A percentile compares a stretch with the other conserved stretches of the same genome.
Conservation (phyloP, 2,113 vertebrate species). For the Suncus etruscus region DNA sequence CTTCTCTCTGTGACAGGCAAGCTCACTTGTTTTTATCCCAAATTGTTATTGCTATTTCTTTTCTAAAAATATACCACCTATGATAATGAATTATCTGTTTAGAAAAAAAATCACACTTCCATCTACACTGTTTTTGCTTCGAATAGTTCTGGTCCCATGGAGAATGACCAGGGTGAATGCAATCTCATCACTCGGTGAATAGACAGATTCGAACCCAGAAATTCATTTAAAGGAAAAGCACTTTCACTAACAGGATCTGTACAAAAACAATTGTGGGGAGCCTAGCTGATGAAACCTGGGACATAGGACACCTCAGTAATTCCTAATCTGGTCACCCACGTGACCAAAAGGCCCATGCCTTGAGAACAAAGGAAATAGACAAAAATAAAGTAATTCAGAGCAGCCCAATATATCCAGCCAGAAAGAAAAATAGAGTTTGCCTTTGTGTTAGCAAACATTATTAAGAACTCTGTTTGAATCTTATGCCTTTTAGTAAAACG, state of each 20-base stretch:
- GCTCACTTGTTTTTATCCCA: constrained; percentile 22
- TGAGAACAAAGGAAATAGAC: too few species aligned
- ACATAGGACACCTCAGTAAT: too few species aligned
- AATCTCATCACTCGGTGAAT: constrained; percentile 16
- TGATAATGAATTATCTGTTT: neutral
- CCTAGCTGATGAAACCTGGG: too few species aligned
- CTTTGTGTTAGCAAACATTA: too few species aligned
- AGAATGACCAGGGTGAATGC: neutral
- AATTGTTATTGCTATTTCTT: neutral
- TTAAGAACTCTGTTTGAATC: too few species aligned
- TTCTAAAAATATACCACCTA: neutral
- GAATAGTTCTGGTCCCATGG: neutral
- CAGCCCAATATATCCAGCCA: too few species aligned
- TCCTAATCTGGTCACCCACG: too few species aligned
- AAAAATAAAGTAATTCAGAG: too few species aligned
- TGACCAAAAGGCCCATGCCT: too few species aligned
- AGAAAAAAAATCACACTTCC: constrained; percentile 30
- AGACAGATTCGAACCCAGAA: constrained; percentile 35
- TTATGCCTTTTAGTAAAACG: too few species aligned
- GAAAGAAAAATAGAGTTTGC: too few species aligned
- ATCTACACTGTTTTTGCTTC: neutral
- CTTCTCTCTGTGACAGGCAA: neutral
- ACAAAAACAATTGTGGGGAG: too few species aligned
- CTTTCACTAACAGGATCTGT: neutral
- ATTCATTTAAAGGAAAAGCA: constrained; percentile 10